These are phyloP conservation scores for Otocyon megalotis DNA, from an alignment of 2,113 vertebrate genomes.

Conservation along the genomic window DNA sequence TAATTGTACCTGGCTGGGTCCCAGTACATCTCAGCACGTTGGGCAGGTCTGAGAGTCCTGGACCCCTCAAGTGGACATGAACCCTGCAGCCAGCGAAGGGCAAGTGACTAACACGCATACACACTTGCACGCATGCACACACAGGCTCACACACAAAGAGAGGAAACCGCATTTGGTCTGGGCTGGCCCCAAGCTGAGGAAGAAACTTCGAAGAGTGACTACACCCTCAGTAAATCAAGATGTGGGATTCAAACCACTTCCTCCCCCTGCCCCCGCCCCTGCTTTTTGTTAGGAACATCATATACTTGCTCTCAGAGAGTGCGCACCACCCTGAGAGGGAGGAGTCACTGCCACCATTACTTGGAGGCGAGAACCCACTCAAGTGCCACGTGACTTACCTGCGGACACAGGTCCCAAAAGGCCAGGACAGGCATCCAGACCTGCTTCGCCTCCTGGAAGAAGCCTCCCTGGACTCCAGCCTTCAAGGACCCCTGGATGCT, in stretches of 20 bases:
- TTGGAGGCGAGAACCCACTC: not conserved
- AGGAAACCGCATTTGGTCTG: constrained; percentile 48
- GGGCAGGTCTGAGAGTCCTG: not conserved
- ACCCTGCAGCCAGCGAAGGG: not conserved
- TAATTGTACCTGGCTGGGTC: not conserved
- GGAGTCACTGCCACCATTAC: not conserved
- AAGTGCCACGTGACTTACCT: not conserved
- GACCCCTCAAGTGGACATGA: not conserved
- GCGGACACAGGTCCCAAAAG: not conserved
- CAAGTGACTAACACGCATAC: accelerated
- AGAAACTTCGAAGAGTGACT: constrained; percentile 34
- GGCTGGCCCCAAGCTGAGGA: constrained; percentile 16
- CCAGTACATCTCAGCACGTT: not conserved
- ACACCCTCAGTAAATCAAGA: constrained; percentile 65
- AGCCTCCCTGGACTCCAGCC: no score
- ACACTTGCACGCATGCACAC: no score
- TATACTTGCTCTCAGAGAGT: not conserved
- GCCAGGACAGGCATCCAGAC: not conserved
- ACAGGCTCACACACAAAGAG: not conserved
- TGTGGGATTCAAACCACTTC: constrained; percentile 73
- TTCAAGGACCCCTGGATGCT: not conserved
- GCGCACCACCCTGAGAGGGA: not conserved
- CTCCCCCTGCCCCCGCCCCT: not conserved
- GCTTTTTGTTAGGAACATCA: not conserved
- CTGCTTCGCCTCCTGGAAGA: not conserved